A percentile compares a stretch with the other conserved stretches of the same genome.
phyloP scores from a whole-genome alignment of 2,113 vertebrate species.

The Zootoca vivipara region DNA sequence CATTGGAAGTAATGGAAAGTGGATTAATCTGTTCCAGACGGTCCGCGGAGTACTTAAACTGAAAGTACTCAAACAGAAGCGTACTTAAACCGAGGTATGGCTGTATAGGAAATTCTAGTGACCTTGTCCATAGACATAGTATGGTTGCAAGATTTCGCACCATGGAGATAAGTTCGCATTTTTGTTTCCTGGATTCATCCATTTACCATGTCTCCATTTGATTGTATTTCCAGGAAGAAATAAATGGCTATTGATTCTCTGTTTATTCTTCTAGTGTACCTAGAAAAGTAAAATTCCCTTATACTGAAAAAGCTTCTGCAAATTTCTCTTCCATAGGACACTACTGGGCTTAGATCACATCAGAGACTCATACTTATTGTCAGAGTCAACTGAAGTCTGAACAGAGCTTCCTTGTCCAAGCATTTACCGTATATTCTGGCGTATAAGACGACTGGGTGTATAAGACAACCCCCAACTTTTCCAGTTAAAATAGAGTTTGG shows the following conservation, averaged over 20 bases:
- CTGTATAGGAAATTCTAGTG: background rate
- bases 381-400: background rate
- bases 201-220: background rate
- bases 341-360: background rate
- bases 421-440: too few species aligned
- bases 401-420: background rate
- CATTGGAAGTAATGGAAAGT: too few species aligned
- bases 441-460: too few species aligned
- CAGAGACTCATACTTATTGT: background rate
- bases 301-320: background rate
- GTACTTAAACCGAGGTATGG: too few species aligned
- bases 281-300: background rate
- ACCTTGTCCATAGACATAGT: background rate
- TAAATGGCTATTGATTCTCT: background rate
- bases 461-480: too few species aligned
- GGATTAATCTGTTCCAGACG: too few species aligned
- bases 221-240: background rate
- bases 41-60: too few species aligned
- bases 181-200: background rate
- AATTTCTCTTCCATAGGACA: background rate
- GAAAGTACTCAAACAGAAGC: too few species aligned
- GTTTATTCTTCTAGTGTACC: background rate
- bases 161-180: background rate
- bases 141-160: background rate
- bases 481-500: too few species aligned